Evolutionary conservation across 2,888 invertebrate genomes (phyloP), one percentile per base, ranked within the genome.

Genomic region (Phymatocera aterrima): DNA sequence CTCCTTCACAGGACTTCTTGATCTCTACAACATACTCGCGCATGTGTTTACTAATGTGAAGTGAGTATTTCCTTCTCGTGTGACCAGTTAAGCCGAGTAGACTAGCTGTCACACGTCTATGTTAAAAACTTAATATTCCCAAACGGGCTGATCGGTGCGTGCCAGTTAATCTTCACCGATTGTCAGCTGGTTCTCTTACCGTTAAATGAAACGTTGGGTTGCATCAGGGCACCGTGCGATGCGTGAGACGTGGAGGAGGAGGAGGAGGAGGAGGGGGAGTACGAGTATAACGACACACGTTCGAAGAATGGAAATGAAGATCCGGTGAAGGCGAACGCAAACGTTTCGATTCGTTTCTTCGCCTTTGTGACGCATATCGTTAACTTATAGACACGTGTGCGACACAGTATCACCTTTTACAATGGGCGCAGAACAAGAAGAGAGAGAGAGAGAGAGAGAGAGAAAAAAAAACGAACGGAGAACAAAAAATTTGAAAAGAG

Each of bases 121-220:
- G 61, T 64, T 37, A n/a, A 37, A 64, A 24, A 64, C 61, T 68
- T 68, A 46, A 48, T 51, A 72, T 48, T 51, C 37, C 54, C 51
- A 10, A 72, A 48, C 48, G 34, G 61, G 61, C 43, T 34, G 18
- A 37, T 21, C 68, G 24, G 24, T 68, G 43, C 68, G 68, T 43
- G 68, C 28, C 68, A n/a, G 68, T 68, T 68, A 68, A 68, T 68
- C 68, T 46, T 40, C 46, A 21, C 3, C 61, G 61, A 46, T 68
- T 40, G 43, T 68, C n/a, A 43, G 46, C 43, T 24, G 68, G 43
- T 68, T 31, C 51, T 72, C 46, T 18, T 72, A 72, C 51, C 46
- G 72, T 72, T 54, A 54, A 51, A 51, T 51, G 51, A 72, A 72
- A 51, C 48, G 15, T 18, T n/a, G n/a, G n/a, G 68, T 68, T 68